phyloP scores from a whole-genome alignment of 2,888 invertebrate genomes.

The Camptogramma bilineatum region DNA sequence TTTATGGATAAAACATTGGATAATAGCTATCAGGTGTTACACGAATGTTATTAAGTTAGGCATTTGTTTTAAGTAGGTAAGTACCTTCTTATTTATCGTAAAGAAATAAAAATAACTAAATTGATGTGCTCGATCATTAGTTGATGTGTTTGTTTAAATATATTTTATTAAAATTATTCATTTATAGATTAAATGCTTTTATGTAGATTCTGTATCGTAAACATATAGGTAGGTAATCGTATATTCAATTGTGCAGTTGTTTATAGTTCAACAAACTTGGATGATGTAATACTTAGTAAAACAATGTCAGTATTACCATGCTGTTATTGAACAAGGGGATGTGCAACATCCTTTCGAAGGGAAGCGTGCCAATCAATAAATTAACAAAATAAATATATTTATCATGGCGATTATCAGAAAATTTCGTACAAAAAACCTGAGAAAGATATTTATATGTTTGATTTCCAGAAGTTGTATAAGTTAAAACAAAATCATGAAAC shows the following conservation, averaged over 20 bases:
- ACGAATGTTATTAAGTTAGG: no score
- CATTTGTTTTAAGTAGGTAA: no score
- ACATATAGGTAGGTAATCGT: no score
- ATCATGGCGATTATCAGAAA: constrained; percentile 13
- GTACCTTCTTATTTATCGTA: no score
- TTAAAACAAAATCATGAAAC: constrained; percentile 35
- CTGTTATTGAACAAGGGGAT: constrained; percentile 36
- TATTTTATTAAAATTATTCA: no score
- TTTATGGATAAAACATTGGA: no score
- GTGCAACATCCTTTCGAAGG: constrained; percentile 36
- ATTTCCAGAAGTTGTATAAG: background rate
- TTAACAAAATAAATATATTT: constrained; percentile 26
- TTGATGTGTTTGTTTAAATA: no score
- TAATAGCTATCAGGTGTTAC: no score
- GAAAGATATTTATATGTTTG: background rate
- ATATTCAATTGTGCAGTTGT: background rate
- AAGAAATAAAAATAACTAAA: no score
- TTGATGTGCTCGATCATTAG: no score
- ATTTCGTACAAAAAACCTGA: background rate
- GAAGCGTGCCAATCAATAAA: constrained; percentile 29
- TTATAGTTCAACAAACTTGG: constrained; percentile 1
- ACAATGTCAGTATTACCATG: constrained; percentile 8
- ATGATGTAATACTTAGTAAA: background rate
- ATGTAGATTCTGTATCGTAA: no score
- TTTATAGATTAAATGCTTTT: no score